phyloP scores from a whole-genome alignment of 2,113 vertebrate species.

The Pygoscelis antarcticus region DNA sequence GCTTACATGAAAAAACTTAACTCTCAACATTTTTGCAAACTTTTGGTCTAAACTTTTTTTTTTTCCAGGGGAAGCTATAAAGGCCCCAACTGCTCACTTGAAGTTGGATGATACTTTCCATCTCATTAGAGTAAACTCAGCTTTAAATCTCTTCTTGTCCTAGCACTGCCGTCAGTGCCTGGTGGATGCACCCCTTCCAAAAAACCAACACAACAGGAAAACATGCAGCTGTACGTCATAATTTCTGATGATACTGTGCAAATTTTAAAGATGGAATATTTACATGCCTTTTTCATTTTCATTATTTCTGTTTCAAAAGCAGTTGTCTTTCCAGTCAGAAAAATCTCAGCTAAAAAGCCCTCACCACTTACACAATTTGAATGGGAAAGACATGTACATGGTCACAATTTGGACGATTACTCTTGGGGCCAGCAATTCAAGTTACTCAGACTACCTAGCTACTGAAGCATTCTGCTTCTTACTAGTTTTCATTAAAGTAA shows the following conservation, averaged over 20 bases:
- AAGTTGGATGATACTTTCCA: not conserved
- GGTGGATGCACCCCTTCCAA: not conserved
- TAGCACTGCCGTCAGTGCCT: not conserved
- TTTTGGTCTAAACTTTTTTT: not conserved
- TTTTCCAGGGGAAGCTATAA: not conserved
- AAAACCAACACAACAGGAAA: not conserved
- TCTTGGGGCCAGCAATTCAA: not conserved
- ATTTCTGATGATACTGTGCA: not conserved
- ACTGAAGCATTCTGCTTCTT: not conserved
- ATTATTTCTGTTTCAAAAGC: conserved; percentile 18
- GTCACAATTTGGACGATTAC: not conserved
- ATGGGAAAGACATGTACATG: not conserved
- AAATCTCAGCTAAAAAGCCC: not conserved
- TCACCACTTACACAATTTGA: not conserved
- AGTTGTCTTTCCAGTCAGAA: not conserved
- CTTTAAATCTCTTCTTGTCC: not conserved
- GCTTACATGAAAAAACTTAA: not conserved
- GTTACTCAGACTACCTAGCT: not conserved
- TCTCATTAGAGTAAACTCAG: not conserved
- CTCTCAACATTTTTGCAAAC: not conserved
- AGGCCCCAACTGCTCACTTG: not conserved
- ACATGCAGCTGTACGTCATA: not conserved
- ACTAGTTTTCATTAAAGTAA: not conserved
- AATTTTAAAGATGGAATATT: not conserved
- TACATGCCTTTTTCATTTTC: not conserved